These are phyloP conservation scores for Spodoptera littoralis DNA, from an alignment of 2,888 invertebrate species.

Conservation along the genomic window DNA sequence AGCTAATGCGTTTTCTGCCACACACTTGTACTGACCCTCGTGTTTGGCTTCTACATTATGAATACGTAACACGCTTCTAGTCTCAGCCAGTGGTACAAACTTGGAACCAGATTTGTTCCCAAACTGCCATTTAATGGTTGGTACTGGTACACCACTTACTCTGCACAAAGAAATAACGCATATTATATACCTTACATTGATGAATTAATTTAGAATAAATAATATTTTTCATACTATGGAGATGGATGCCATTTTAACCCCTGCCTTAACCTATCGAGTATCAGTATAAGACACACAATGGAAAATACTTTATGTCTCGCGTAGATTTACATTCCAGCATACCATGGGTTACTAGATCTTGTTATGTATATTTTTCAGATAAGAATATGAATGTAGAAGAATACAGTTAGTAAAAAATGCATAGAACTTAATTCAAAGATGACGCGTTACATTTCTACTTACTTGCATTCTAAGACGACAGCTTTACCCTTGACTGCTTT, in stretches of 20 bases:
- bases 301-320: too few species aligned
- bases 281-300: too few species aligned
- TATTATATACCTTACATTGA: neutral
- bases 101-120: constrained; percentile 3
- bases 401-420: too few species aligned
- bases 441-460: constrained; percentile 19
- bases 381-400: too few species aligned
- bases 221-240: too few species aligned
- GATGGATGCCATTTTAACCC: too few species aligned
- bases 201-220: neutral
- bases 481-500: constrained; percentile 23
- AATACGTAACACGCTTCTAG: constrained; percentile 20
- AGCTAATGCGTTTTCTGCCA: constrained; percentile 23
- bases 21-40: constrained; percentile 38
- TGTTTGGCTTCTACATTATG: constrained; percentile 11
- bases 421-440: too few species aligned
- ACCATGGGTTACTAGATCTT: too few species aligned
- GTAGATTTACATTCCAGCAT: too few species aligned
- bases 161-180: constrained; percentile 9
- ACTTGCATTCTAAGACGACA: constrained; percentile 37
- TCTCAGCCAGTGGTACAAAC: constrained; percentile 5
- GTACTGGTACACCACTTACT: constrained; percentile 29
- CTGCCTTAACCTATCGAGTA: too few species aligned
- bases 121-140: constrained; percentile 40
- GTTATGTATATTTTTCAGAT: too few species aligned